phyloP scores from a whole-genome alignment of 2,888 invertebrate genomes.

The Maniola hyperantus region DNA sequence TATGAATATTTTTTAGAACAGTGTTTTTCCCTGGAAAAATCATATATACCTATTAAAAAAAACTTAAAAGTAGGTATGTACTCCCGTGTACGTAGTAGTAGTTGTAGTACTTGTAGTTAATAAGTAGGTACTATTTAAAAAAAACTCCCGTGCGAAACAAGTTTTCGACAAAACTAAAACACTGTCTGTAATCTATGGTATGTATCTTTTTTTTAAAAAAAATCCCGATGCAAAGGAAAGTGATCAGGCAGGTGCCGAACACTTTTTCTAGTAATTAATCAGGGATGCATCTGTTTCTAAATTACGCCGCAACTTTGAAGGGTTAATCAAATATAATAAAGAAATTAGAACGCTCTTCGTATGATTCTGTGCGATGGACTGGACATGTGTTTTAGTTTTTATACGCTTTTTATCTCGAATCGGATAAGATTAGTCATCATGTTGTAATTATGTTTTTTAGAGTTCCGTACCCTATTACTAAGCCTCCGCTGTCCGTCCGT shows the following conservation, averaged over 20 bases:
- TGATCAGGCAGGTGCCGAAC: conserved; percentile 72
- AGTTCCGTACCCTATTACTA: no score
- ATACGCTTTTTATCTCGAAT: conserved; percentile 40
- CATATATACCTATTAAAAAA: no score
- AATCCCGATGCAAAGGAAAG: conserved; percentile 61
- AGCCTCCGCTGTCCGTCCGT: no score
- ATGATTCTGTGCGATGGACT: conserved; percentile 50
- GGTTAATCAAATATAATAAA: conserved; percentile 82
- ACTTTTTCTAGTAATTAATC: conserved; percentile 79
- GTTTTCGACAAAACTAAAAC: neutral
- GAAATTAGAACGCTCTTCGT: conserved; percentile 63
- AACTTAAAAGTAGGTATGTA: no score
- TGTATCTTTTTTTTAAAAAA: conserved; percentile 17
- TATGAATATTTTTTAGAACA: no score
- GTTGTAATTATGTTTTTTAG: conserved; percentile 40
- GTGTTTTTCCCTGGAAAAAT: no score
- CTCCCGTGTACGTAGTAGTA: no score
- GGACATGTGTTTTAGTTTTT: conserved; percentile 61
- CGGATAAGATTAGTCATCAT: conserved; percentile 34
- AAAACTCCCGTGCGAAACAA: neutral
- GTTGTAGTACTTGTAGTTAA: no score
- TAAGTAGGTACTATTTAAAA: no score
- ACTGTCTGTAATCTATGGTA: conserved; percentile 1
- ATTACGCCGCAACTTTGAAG: conserved; percentile 69
- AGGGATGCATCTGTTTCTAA: conserved; percentile 75